phyloP scores from a whole-genome alignment of 2,797 vertebrate species.

The Poeciliopsis infans region DNA sequence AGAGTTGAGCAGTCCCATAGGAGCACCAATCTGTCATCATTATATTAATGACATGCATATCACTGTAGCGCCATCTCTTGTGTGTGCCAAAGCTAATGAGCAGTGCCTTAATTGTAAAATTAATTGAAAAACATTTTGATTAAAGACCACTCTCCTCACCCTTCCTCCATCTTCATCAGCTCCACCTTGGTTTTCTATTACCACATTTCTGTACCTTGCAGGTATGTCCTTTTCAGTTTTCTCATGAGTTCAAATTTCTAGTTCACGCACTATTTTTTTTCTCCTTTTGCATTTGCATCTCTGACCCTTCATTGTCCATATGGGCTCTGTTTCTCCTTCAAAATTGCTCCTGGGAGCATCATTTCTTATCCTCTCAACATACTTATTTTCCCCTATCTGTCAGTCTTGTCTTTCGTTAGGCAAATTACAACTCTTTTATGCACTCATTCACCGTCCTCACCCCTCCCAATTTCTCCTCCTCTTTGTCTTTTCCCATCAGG shows the following conservation, averaged over 20 bases:
- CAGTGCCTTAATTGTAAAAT: constrained; percentile 82
- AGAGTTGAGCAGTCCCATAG: constrained; percentile 66
- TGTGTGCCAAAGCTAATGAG: constrained; percentile 80
- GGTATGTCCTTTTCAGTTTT: constrained; percentile 22
- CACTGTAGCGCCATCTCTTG: constrained; percentile 78
- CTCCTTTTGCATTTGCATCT: constrained; percentile 38
- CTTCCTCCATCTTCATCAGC: constrained; percentile 70
- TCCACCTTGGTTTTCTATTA: constrained; percentile 16
- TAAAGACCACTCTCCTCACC: constrained; percentile 76
- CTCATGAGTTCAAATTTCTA: constrained; percentile 5
- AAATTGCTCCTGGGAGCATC: constrained; percentile 29
- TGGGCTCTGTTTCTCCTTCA: constrained; percentile 41
- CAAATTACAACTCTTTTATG: constrained; percentile 75
- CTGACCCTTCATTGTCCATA: constrained; percentile 42
- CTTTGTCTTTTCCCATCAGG: constrained; percentile 70
- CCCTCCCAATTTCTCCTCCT: constrained; percentile 39
- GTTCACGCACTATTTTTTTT: constrained; percentile 28
- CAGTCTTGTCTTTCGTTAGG: constrained; percentile 64
- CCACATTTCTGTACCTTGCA: constrained; percentile 26
- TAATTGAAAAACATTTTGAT: constrained; percentile 85
- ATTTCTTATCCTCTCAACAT: constrained; percentile 52
- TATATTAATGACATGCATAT: constrained; percentile 79
- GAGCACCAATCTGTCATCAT: constrained; percentile 81
- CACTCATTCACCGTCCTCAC: constrained; percentile 39
- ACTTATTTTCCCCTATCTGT: constrained; percentile 59